Evolutionary conservation across 1,140 invertebrate species (phyloP), one percentile per base, ranked within the genome.

Genomic region (Metaphire vulgaris): DNA sequence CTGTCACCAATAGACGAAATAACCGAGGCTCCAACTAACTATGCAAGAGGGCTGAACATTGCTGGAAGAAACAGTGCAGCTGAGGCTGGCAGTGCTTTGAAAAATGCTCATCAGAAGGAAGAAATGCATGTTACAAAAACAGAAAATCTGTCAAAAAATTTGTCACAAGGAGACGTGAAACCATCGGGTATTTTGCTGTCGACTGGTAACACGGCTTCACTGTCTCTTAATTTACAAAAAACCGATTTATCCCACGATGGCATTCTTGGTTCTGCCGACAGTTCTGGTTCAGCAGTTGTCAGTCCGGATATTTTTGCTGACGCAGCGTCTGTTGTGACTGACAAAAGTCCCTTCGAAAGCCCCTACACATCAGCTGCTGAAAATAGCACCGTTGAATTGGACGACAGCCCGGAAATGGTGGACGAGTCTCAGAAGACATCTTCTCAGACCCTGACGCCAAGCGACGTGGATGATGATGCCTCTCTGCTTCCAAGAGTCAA

Each of bases 311-410:
- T 56, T 21, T 56, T 56, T 56, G 41, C 41, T 21, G 41, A 56
- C 21, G 41, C 41, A 56, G 41, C 41, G 6, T 56, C 41, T 12
- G 41, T 56, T 56, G 41, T 56, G 21, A 56, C 41, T 21, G 41
- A 56, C 41, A 56, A 56, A 56, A 56, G 41, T 21, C 41, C 41
- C 56, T n/a, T 21, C n/a, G 72, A 73, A 41, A 56, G 31, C 28
- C 33, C 72, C 2, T 73, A 56, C 28, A 56, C 56, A n/a, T 73
- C 72, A 41, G 72, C 72, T 73, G 26, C 72, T 21, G 72, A 73
- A 41, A 73, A 41, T 73, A 30, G 72, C 2, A 34, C 72, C 6
- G 12, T 26, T 29, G 29, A 21, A 30, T 56, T 56, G 41, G 41
- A 56, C 41, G 41, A 56, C 32, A 73, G 28, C n/a, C 41, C 15